phyloP scores from a whole-genome alignment of 2,113 vertebrate species.

The Chlorocebus sabaeus region DNA sequence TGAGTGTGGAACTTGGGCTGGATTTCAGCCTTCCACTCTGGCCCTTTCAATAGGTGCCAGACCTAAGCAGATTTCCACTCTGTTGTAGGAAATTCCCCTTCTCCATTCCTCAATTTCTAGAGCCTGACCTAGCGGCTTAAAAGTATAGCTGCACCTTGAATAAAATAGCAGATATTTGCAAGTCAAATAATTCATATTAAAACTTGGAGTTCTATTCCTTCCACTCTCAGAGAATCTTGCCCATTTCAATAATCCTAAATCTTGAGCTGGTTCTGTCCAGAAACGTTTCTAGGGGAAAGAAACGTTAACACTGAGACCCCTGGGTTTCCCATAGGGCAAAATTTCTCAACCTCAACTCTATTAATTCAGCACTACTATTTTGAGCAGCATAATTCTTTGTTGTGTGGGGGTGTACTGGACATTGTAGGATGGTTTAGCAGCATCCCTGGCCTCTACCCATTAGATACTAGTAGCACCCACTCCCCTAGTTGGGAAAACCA shows the following conservation, averaged over 20 bases:
- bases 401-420: neutral
- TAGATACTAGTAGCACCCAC: neutral
- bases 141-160: constrained; percentile 4
- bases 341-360: neutral
- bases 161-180: constrained; percentile 43
- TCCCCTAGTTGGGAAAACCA: neutral
- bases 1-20: neutral
- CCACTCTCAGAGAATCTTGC: neutral
- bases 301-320: neutral
- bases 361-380: neutral
- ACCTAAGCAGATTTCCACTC: neutral
- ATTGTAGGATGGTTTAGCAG: neutral
- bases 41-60: neutral
- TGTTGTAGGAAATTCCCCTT: neutral
- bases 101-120: neutral
- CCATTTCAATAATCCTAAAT: neutral
- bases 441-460: neutral
- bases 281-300: neutral
- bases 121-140: neutral
- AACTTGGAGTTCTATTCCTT: neutral
- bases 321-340: neutral
- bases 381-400: neutral
- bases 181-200: constrained; percentile 22
- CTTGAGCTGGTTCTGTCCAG: neutral
- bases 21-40: neutral